Evolutionary conservation across 2,888 invertebrate genomes (phyloP).

Genomic region (Tryphoninae sp.): DNA sequence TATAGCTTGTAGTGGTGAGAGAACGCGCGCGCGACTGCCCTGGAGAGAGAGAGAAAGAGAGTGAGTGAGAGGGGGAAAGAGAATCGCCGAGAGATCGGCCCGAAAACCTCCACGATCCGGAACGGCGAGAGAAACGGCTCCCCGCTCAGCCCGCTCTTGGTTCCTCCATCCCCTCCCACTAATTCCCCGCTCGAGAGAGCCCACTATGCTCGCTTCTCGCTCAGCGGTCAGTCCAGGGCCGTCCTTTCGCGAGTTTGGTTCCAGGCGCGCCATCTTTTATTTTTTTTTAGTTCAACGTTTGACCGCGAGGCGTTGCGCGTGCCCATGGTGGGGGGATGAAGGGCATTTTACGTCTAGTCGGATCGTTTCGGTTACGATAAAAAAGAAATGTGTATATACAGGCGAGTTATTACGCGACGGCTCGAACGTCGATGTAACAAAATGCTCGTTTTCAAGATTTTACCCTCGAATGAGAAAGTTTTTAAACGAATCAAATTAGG

Average conservation of each 20-base stretch:
- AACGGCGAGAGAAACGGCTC: constrained; percentile 60
- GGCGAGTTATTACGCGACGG: background rate
- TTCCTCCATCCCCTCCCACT: constrained; percentile 40
- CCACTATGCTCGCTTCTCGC: constrained; percentile 59
- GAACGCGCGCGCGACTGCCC: constrained; percentile 12
- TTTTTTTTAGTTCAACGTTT: constrained; percentile 12
- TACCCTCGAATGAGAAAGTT: too few relatives aligned
- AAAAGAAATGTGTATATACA: background rate
- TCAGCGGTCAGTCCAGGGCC: constrained; percentile 66
- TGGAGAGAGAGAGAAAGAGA: background rate
- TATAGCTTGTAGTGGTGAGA: constrained; percentile 10
- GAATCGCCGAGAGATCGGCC: constrained; percentile 66
- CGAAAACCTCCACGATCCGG: constrained; percentile 72
- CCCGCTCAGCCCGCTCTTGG: constrained; percentile 40
- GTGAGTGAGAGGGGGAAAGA: constrained; percentile 43
- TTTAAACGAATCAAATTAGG: too few relatives aligned
- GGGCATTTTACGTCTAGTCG: background rate
- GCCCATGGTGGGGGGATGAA: background rate
- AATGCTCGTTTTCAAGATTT: too few relatives aligned
- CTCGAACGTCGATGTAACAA: too few relatives aligned
- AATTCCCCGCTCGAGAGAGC: constrained; percentile 28
- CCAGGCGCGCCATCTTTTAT: constrained; percentile 22
- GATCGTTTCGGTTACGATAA: constrained; percentile 2
- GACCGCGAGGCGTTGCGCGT: background rate
- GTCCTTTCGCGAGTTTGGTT: constrained; percentile 62